Percentiles rank a stretch among this genome's conserved stretches.
Conservation (phyloP, 2,113 vertebrate genomes). For the Saguinus imperator region DNA sequence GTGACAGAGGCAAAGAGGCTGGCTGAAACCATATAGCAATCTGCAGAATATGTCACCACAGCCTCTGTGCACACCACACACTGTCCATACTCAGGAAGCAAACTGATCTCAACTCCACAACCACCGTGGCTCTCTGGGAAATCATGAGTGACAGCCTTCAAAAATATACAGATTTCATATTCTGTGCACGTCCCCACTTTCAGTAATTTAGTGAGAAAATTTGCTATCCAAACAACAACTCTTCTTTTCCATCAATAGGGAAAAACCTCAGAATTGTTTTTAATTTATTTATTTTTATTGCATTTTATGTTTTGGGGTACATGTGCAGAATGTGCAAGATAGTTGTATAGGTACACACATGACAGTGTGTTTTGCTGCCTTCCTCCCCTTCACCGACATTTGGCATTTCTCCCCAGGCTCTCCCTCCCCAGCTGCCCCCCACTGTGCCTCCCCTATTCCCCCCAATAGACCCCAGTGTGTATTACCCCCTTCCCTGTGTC, state of each 20-base stretch:
- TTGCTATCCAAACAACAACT: not conserved
- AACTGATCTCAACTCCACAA: not conserved
- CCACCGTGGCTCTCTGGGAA: not conserved
- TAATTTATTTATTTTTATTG: too few relatives aligned
- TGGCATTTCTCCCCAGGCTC: too few relatives aligned
- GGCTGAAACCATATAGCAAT: not conserved
- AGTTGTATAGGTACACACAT: too few relatives aligned
- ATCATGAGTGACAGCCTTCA: not conserved
- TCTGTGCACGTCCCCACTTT: not conserved
- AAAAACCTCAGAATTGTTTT: not conserved
- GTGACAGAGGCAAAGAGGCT: not conserved
- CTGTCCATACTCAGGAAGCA: not conserved
- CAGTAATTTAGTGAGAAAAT: not conserved
- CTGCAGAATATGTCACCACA: not conserved
- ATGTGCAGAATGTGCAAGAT: too few relatives aligned
- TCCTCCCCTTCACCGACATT: too few relatives aligned
- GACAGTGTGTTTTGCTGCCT: too few relatives aligned
- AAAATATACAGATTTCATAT: not conserved
- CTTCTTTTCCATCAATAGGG: not conserved
- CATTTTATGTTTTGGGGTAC: too few relatives aligned
- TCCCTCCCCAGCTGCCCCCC: too few relatives aligned
- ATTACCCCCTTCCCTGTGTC: too few relatives aligned
- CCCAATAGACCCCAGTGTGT: too few relatives aligned
- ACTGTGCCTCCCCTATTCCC: too few relatives aligned
- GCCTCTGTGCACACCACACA: accelerated